Evolutionary conservation across 2,888 invertebrate species (phyloP).

Genomic region (Nasonovia ribisnigri): DNA sequence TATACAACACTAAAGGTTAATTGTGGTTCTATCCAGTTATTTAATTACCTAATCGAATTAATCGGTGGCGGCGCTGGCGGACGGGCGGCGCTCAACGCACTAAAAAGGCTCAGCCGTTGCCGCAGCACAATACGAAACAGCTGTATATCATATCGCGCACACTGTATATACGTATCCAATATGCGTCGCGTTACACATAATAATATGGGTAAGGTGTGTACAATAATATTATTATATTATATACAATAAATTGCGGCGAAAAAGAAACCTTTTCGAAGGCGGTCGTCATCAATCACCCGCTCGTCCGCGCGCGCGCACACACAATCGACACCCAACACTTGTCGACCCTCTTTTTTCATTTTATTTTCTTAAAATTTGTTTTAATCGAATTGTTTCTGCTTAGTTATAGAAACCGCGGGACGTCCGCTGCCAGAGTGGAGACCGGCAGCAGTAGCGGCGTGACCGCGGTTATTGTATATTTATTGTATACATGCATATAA

Average conservation of each 20-base stretch:
- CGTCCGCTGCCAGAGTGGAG: constrained; percentile 8
- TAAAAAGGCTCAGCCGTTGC: not conserved
- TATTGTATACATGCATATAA: constrained; percentile 35
- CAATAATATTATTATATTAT: not conserved
- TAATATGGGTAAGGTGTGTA: not conserved
- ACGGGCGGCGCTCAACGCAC: not conserved
- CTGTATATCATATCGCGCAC: not conserved
- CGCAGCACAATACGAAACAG: not conserved
- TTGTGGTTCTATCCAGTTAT: not conserved
- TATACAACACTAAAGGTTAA: not conserved
- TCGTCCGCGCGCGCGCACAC: not conserved
- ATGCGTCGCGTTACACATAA: not conserved
- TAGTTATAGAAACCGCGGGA: constrained; percentile 53
- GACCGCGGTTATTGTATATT: constrained; percentile 29
- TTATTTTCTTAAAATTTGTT: not conserved
- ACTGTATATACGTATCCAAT: not conserved
- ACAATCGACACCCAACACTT: constrained; percentile 34
- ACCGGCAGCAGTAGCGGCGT: not conserved
- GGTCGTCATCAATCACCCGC: constrained; percentile 52
- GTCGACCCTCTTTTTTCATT: not conserved
- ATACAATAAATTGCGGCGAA: not conserved
- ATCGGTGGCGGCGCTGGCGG: not conserved
- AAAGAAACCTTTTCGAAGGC: not conserved
- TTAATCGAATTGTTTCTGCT: constrained; percentile 62
- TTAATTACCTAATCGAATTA: constrained; percentile 20